Conservation (phyloP, 2,888 invertebrate genomes). For the Lottia scabra region DNA sequence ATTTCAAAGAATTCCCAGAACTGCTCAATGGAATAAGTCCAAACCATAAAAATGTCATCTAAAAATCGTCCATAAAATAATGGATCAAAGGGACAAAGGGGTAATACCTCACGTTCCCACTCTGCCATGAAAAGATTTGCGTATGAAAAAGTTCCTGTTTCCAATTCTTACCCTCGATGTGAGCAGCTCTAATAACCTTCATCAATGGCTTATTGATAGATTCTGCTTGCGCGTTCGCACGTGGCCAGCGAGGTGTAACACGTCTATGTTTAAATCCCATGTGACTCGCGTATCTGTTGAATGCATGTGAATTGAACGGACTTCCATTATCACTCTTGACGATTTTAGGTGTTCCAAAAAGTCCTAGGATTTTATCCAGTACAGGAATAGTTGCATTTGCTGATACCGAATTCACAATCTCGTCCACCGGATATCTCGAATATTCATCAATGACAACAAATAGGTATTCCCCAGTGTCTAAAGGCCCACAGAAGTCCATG, state of each 20-base stretch:
- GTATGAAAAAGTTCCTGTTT: conserved; percentile 8
- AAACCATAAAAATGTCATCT: too few species aligned
- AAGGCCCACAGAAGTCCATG: conserved; percentile 10
- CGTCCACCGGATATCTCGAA: conserved; percentile 7
- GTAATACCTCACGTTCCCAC: too few species aligned
- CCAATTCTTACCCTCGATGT: neutral
- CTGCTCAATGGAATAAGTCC: too few species aligned
- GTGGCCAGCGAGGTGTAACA: neutral
- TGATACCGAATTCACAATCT: neutral
- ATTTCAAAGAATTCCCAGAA: too few species aligned
- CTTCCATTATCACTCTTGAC: conserved; percentile 11
- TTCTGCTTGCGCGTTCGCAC: conserved; percentile 13
- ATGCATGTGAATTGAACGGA: neutral
- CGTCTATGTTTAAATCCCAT: conserved; percentile 3
- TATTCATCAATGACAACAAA: conserved; percentile 12
- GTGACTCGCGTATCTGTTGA: neutral
- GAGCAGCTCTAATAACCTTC: conserved; percentile 6
- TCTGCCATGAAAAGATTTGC: too few species aligned
- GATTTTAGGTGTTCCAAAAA: conserved; percentile 6
- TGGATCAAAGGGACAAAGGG: too few species aligned
- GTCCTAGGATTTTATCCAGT: conserved; percentile 1
- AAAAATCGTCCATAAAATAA: too few species aligned
- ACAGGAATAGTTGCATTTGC: conserved; percentile 10
- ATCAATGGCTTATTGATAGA: conserved; percentile 12
- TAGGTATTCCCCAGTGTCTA: conserved; percentile 2